Base-by-base conservation (phyloP, 2,797 vertebrate genomes). In the Malacoctenus gilli region DNA sequence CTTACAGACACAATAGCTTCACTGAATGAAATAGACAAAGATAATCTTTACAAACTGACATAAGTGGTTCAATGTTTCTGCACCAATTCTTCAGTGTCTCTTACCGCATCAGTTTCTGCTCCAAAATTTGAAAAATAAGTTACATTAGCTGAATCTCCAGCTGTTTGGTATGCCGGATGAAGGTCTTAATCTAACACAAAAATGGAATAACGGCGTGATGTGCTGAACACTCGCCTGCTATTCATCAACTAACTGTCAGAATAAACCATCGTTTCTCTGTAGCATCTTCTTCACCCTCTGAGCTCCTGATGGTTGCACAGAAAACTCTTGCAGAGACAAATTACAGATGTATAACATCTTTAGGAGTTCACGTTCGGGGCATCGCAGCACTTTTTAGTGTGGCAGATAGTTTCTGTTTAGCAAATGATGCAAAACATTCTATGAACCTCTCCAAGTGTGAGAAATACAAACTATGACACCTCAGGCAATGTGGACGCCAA, bases 171-270 rank as follows among this genome's bases (percentile, higher is more conserved):
- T 28, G 25, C 25, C 25, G 9, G 25, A 28, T 28, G 9, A n/a
- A 2, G 37, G 34, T 35, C 28, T 67, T 21, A 54, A 56, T 28
- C 50, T 34, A 12, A 37, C 43, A 59, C 34, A 40, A 23, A 40
- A 28, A 28, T 28, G 25, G 23, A 18, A 69, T 47, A 58, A 63
- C 22, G 40, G 39, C 41, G 54, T 40, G 47, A 13, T 49, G 69
- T 54, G 22, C 52, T 39, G 13, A 50, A 28, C 47, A 60, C 20
- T 22, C 20, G 50, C 52, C 43, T 44, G 20, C 37, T 44, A 63
- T 72, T 56, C 7, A 64, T 73, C 63, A 74, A 61, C 13, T 19
- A 31, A 28, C 48, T 63, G 53, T 48, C 65, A 55, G n/a, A 52
- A 36, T 18, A 70, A 64, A 57, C 47, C 22, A 61, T 46, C 31